Evolutionary conservation across 2,888 invertebrate genomes (phyloP).

Genomic region (Epinotia brunnichana): DNA sequence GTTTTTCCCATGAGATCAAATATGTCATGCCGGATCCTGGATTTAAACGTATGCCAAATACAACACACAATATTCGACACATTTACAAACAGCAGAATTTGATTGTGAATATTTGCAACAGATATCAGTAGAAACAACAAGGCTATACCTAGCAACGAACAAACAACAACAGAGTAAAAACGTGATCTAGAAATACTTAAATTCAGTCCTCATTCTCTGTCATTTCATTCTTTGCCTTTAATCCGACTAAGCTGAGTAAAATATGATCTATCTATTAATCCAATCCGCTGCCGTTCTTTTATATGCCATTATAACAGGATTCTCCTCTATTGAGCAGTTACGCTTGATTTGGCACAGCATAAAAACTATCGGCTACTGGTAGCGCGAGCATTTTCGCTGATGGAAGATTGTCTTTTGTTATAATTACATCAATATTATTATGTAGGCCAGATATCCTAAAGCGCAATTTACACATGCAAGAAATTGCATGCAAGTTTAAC

Average conservation of each 20-base stretch:
- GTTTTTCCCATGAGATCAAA: constrained; percentile 9
- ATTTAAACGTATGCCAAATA: neutral
- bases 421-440: neutral
- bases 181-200: neutral
- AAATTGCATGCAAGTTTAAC: too few species aligned
- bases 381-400: constrained; percentile 4
- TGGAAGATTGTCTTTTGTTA: neutral
- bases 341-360: constrained; percentile 32
- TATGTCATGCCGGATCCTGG: neutral
- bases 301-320: constrained; percentile 29
- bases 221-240: constrained; percentile 28
- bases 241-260: constrained; percentile 38
- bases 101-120: neutral
- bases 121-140: neutral
- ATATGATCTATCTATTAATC: constrained; percentile 39
- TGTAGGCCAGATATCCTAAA: neutral
- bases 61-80: neutral
- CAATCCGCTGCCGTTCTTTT: constrained; percentile 32
- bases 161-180: neutral
- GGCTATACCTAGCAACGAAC: neutral
- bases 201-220: constrained; percentile 7
- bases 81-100: neutral
- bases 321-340: constrained; percentile 24
- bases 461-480: too few species aligned
- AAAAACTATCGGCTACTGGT: constrained; percentile 16